Conservation (phyloP, 2,888 invertebrate genomes). For the Synergus gifuensis region DNA sequence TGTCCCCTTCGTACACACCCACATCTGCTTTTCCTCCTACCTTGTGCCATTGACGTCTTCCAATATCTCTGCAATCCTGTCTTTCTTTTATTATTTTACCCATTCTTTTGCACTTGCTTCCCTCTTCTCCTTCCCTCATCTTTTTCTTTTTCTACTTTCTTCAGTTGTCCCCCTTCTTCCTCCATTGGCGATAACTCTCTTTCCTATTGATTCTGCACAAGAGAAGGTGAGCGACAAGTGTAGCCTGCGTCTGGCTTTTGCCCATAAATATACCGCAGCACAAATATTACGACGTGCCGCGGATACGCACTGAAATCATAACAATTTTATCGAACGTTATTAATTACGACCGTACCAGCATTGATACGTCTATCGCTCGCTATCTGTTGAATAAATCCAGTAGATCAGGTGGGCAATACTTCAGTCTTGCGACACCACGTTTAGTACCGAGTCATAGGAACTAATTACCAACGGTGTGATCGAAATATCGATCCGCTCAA, state of each 20-base stretch:
- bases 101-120: neutral
- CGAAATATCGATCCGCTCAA: conserved; percentile 18
- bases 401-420: conserved; percentile 19
- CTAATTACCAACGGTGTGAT: conserved; percentile 9
- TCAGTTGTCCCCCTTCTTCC: conserved; percentile 41
- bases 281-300: conserved; percentile 18
- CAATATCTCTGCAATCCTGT: conserved; percentile 75
- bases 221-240: neutral
- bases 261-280: neutral
- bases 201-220: neutral
- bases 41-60: conserved; percentile 69
- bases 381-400: neutral
- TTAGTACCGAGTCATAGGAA: conserved; percentile 11
- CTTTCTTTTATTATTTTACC: conserved; percentile 51
- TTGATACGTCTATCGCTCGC: conserved; percentile 8
- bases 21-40: conserved; percentile 55
- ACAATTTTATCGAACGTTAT: conserved; percentile 23
- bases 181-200: conserved; percentile 36
- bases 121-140: conserved; percentile 16
- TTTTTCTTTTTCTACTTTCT: conserved; percentile 42
- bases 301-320: conserved; percentile 2
- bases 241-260: neutral
- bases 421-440: neutral
- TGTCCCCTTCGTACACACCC: conserved; percentile 56
- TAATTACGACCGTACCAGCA: conserved; percentile 6